These are phyloP conservation scores for Pheosia tremula DNA, from an alignment of 2,888 invertebrate genomes.

Conservation along the genomic window DNA sequence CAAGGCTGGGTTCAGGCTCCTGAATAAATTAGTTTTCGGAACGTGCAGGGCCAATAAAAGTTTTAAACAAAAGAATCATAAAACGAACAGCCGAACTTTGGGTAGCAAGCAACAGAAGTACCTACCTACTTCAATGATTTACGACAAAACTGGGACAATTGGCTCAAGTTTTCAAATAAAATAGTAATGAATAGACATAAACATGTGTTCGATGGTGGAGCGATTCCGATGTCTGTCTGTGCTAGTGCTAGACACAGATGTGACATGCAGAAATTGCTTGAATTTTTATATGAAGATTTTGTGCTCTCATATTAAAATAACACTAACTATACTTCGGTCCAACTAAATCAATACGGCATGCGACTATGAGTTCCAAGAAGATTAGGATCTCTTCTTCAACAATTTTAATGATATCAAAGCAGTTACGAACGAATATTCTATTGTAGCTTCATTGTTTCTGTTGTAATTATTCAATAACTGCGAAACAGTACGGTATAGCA, in stretches of 20 bases:
- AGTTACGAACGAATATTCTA: too few species aligned
- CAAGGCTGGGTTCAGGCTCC: constrained; percentile 71
- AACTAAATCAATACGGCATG: too few species aligned
- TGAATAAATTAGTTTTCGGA: constrained; percentile 83
- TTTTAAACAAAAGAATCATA: constrained; percentile 84
- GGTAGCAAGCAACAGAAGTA: constrained; percentile 77
- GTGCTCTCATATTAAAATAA: too few species aligned
- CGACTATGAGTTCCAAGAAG: too few species aligned
- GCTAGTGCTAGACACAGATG: neutral
- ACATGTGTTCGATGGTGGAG: constrained; percentile 60
- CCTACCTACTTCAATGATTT: constrained; percentile 68
- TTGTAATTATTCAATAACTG: too few species aligned
- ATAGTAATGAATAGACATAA: constrained; percentile 71
- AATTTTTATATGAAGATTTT: too few species aligned
- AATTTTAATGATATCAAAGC: too few species aligned
- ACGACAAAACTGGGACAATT: constrained; percentile 73
- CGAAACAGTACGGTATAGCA: too few species aligned
- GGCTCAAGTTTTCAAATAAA: constrained; percentile 78
- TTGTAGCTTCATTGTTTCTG: too few species aligned
- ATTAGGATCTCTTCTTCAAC: too few species aligned
- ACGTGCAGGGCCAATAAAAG: constrained; percentile 79
- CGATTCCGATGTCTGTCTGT: neutral
- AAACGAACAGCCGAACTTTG: constrained; percentile 73
- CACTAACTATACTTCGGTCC: too few species aligned
- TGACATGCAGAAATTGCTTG: neutral